Evolutionary conservation across 2,888 invertebrate genomes (phyloP).

Genomic region (Papilio gigon): DNA sequence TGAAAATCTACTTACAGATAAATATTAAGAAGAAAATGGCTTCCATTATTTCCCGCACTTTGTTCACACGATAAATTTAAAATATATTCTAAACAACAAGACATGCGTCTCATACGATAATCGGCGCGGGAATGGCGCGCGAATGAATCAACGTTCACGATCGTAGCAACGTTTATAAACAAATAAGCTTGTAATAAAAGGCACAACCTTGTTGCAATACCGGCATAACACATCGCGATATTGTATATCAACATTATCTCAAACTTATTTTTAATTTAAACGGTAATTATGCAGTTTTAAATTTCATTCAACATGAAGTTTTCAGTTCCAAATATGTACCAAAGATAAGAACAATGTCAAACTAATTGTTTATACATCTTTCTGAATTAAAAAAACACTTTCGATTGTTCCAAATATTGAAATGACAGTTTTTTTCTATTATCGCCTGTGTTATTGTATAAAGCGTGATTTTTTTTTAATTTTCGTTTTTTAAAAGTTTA

Average conservation of each 20-base stretch:
- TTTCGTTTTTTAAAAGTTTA: neutral
- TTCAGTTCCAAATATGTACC: no score
- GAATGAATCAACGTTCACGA: conserved; percentile 21
- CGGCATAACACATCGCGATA: neutral
- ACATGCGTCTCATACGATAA: conserved; percentile 21
- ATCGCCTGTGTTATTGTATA: no score
- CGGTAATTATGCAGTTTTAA: no score
- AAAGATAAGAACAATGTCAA: no score
- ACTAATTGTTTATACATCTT: no score
- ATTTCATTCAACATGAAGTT: no score
- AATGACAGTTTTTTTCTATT: no score
- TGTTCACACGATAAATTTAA: neutral
- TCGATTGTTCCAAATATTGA: no score
- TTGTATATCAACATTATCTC: neutral
- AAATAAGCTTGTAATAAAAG: conserved; percentile 38
- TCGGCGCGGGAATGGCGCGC: conserved; percentile 33
- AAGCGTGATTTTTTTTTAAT: no score
- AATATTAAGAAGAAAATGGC: conserved; percentile 54
- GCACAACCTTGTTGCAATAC: conserved; percentile 30
- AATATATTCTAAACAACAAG: neutral
- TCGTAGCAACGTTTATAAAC: conserved; percentile 39
- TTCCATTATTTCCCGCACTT: conserved; percentile 56
- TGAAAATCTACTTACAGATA: conserved; percentile 56
- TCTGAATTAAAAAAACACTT: no score
- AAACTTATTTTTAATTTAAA: no score